Conservation (phyloP, 2,888 invertebrate species). For the Cotesia congregata region DNA sequence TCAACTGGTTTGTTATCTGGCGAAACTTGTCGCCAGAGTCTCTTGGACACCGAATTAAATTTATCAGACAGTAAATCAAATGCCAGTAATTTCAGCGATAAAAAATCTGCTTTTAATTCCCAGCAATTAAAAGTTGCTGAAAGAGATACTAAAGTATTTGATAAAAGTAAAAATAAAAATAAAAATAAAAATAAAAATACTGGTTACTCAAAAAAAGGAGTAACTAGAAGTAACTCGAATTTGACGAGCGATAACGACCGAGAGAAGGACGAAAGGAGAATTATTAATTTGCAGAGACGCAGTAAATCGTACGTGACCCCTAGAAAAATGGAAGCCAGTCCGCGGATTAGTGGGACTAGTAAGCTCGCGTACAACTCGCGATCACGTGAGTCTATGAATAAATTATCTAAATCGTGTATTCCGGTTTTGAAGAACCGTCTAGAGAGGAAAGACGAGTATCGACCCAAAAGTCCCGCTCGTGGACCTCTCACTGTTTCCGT, state of each 20-base stretch:
- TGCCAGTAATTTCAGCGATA: neutral
- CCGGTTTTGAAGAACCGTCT: conserved; percentile 56
- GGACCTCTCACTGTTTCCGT: conserved; percentile 23
- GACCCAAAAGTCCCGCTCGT: conserved; percentile 51
- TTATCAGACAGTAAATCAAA: neutral
- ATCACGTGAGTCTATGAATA: conserved; percentile 13
- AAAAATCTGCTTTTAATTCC: neutral
- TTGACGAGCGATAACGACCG: conserved; percentile 14
- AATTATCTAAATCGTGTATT: conserved; percentile 58
- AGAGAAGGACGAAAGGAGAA: conserved; percentile 12
- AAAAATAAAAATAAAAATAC: neutral
- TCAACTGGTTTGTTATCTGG: neutral
- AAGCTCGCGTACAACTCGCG: neutral
- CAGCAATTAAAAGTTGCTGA: neutral
- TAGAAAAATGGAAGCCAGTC: conserved; percentile 42
- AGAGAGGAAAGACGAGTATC: conserved; percentile 44
- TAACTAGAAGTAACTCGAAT: conserved; percentile 31
- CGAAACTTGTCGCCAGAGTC: neutral
- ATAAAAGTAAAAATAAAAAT: neutral
- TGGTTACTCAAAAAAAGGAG: neutral
- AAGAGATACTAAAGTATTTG: neutral
- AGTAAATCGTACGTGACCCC: conserved; percentile 53
- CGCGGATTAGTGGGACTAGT: conserved; percentile 10
- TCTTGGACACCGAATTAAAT: neutral
- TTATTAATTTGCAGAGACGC: conserved; percentile 41